Conservation (phyloP, 2,888 invertebrate genomes). For the Lymantria dispar region DNA sequence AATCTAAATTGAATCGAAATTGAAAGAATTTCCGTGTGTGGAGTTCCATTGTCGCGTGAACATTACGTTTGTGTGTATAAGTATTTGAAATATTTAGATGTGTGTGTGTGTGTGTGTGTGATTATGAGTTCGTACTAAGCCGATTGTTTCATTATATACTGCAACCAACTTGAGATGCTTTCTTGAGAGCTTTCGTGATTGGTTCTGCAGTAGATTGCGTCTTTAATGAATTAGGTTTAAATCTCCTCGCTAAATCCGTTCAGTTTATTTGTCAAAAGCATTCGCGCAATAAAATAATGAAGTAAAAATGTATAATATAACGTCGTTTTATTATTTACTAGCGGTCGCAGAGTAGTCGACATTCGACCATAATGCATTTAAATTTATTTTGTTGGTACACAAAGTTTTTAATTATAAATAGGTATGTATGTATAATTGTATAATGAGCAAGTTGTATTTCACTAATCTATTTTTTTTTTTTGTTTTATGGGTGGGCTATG, state of each 20-base stretch:
- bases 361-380: too few relatives aligned
- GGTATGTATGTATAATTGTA: too few relatives aligned
- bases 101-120: constrained; percentile 3
- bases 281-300: too few relatives aligned
- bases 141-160: constrained; percentile 16
- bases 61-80: neutral
- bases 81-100: neutral
- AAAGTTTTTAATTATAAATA: too few relatives aligned
- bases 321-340: too few relatives aligned
- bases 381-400: too few relatives aligned
- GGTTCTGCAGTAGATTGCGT: neutral
- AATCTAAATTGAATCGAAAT: constrained; percentile 63
- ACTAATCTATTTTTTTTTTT: too few relatives aligned
- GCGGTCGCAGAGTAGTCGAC: too few relatives aligned
- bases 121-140: neutral
- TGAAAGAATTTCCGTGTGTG: constrained; percentile 47
- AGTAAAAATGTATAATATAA: too few relatives aligned
- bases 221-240: neutral
- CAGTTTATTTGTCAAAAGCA: too few relatives aligned
- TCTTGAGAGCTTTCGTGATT: neutral
- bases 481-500: too few relatives aligned
- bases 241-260: neutral
- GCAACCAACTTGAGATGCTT: neutral
- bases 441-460: too few relatives aligned
- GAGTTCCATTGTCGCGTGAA: constrained; percentile 24